Evolutionary conservation across 2,888 invertebrate genomes (phyloP), one percentile per base, ranked within the genome.

Genomic region (Mycalesis mineus): DNA sequence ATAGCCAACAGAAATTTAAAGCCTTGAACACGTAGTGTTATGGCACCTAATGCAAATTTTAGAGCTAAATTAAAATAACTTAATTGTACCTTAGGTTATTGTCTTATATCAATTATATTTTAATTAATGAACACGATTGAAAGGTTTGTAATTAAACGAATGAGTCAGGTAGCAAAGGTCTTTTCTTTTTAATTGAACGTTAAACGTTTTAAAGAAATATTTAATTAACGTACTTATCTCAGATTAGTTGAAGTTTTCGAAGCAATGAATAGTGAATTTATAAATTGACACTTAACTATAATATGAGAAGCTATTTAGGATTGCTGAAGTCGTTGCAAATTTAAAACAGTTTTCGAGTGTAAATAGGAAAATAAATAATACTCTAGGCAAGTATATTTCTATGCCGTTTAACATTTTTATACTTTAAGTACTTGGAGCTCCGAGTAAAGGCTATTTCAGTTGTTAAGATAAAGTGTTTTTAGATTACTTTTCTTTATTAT

Each of bases 401-500:
- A 41, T 37, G 49, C 51, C 41, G 29, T 51, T 51, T 41, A 29
- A 41, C 40, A 41, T 41, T 41, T 51, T 52, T 52, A 15, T 52
- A 52, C 52, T 17, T 42, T 41, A 31, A 4, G 13, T 29, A 44
- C 28, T n/a, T 11, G 39, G 6, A 40, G 29, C 28, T 6, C 29
- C 50, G 40, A 51, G 50, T 31, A 51, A 50, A 51, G 28, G 31
- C 29, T 51, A 51, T 41, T 39, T 49, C 22, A 29, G 15, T 41
- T 40, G 40, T 55, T 57, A 55, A 57, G 51, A 31, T 36, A 59
- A 57, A 48, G 47, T 55, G 48, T 55, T 47, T n/a, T 50, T 61
- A 41, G 40, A 51, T 53, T 58, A 56, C 2, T 45, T 33, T 40
- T 57, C 40, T 40, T 40, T 56, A 57, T 60, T 52, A 44, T 59